Base-by-base conservation (phyloP, 92 coral and sea anemone genomes). In the Palythoa caribaeorum region DNA sequence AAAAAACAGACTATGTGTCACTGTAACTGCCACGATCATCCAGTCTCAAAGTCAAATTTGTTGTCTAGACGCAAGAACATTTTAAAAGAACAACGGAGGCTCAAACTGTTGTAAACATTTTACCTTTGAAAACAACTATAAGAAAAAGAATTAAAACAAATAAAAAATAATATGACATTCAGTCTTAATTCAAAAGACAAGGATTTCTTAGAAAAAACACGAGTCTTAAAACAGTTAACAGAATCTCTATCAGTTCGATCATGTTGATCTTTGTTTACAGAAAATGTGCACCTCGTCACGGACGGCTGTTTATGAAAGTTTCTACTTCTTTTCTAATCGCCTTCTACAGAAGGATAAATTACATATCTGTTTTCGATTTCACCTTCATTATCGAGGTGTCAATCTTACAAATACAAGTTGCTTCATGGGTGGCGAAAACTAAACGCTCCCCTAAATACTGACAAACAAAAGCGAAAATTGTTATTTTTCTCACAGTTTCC, bases 271-370 rank as follows among this genome's bases (percentile, higher is more conserved):
- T 8, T 38, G 51, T 40, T 76, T 47, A 17, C 19, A 50, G 60
- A 35, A 51, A 74, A 8, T 39, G 36, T 74, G 54, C 55, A 74
- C 9, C 15, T 74, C 51, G 39, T 76, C 55, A n/a, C 57, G 0
- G 84, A 80, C 84, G n/a, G 73, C 37, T 63, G 73, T 79, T 79
- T 79, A 60, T 80, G 72, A 16, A 60, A 39, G 44, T 57, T 28
- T 57, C 39, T n/a, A 39, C 74, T 80, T 48, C 75, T 47, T 3
- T 10, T 66, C 75, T 80, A 80, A 80, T 80, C 85, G 75, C n/a
- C 65, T 28, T 80, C 53, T 39, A n/a, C 85, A 63, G 85, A 70
- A 53, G 85, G 70, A 47, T 9, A 19, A 63, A 65, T 9, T 28
- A 16, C 14, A 63, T 44, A 54, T 65, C 73, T 44, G 50, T 12